phyloP scores from a whole-genome alignment of 2,888 invertebrate genomes.

The Cremastobaeus sp. region DNA sequence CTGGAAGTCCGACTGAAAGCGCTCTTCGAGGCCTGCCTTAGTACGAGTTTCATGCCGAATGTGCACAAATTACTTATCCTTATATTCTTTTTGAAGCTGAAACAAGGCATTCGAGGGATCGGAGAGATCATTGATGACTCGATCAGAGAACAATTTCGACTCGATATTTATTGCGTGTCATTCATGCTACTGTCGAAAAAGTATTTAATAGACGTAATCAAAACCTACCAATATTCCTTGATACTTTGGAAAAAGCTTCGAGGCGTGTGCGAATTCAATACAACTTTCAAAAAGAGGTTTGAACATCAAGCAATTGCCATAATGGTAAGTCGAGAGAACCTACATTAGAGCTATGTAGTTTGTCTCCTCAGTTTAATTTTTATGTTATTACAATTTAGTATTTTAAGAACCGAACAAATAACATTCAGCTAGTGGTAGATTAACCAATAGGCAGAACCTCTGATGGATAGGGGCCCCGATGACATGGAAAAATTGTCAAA shows the following conservation, averaged over 20 bases:
- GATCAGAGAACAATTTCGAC: conserved; percentile 74
- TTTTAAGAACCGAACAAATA: too few relatives aligned
- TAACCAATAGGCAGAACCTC: too few relatives aligned
- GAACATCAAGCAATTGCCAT: conserved; percentile 73
- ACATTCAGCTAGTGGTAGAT: too few relatives aligned
- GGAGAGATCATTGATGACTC: conserved; percentile 62
- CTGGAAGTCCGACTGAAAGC: conserved; percentile 72
- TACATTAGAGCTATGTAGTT: too few relatives aligned
- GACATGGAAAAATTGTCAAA: too few relatives aligned
- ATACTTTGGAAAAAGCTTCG: conserved; percentile 76
- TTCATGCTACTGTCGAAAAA: conserved; percentile 74
- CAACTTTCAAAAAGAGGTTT: conserved; percentile 67
- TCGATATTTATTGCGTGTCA: conserved; percentile 73
- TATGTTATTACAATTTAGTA: too few relatives aligned
- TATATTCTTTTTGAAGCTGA: conserved; percentile 75
- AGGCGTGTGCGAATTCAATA: conserved; percentile 62
- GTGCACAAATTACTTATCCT: conserved; percentile 80
- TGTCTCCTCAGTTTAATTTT: too few relatives aligned
- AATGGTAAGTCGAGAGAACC: too few relatives aligned
- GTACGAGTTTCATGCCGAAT: conserved; percentile 77
- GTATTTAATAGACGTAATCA: conserved; percentile 74
- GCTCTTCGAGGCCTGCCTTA: conserved; percentile 74
- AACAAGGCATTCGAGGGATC: conserved; percentile 63
- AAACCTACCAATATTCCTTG: conserved; percentile 75
- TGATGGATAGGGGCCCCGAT: too few relatives aligned